Conservation (phyloP, 2,888 invertebrate genomes). For the Ophion costatus region DNA sequence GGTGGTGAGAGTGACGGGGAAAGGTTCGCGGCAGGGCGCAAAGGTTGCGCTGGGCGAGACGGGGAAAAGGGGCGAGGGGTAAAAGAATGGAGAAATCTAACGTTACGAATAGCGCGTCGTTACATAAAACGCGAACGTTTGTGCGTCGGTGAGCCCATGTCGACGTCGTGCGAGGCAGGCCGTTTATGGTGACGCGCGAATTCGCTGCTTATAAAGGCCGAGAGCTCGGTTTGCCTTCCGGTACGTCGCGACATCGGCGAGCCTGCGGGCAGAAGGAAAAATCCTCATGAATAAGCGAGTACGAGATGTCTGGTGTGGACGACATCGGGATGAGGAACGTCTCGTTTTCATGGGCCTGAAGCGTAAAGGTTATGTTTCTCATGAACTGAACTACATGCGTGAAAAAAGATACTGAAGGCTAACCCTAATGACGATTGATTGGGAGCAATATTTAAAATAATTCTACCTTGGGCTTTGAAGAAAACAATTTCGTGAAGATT, state of each 20-base stretch:
- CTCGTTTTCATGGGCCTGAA: too few relatives aligned
- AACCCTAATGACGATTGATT: too few relatives aligned
- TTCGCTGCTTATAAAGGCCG: constrained; percentile 90
- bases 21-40: neutral
- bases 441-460: too few relatives aligned
- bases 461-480: too few relatives aligned
- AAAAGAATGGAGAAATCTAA: constrained; percentile 76
- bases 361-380: too few relatives aligned
- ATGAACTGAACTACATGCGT: too few relatives aligned
- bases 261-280: constrained; percentile 70
- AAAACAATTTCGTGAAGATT: too few relatives aligned
- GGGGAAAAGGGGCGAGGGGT: constrained; percentile 18
- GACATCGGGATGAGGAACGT: too few relatives aligned
- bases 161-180: constrained; percentile 89
- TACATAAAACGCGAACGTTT: constrained; percentile 90
- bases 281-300: neutral
- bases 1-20: neutral
- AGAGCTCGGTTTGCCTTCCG: constrained; percentile 86
- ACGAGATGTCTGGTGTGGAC: neutral
- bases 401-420: too few relatives aligned
- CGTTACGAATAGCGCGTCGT: constrained; percentile 80
- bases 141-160: constrained; percentile 91
- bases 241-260: constrained; percentile 84
- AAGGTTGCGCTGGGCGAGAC: neutral
- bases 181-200: constrained; percentile 90